Conservation (phyloP, 2,113 vertebrate species). For the Coryphaenoides rupestris region DNA sequence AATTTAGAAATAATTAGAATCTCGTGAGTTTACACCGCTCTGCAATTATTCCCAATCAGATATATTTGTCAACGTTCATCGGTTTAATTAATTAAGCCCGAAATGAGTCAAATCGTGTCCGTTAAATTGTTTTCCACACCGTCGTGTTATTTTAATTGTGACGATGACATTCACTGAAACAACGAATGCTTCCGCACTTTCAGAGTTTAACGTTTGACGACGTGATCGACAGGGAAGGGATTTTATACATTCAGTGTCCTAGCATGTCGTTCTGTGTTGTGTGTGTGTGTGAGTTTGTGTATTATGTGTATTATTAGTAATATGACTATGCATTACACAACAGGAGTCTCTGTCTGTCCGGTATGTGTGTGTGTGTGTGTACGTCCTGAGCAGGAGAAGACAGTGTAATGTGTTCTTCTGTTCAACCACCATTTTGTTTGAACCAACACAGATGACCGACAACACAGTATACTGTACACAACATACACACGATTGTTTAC, state of each 20-base stretch:
- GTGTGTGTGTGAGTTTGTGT: no score
- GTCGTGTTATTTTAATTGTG: constrained; percentile 5
- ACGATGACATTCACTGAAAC: constrained; percentile 17
- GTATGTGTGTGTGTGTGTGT: constrained; percentile 51
- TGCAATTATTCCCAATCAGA: background rate
- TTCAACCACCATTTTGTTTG: constrained; percentile 1
- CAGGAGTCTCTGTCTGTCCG: constrained; percentile 38
- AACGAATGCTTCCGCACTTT: constrained; percentile 51
- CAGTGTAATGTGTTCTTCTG: constrained; percentile 10
- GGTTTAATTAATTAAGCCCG: background rate
- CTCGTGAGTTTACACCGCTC: background rate
- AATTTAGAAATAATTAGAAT: constrained; percentile 34
- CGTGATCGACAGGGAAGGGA: constrained; percentile 52
- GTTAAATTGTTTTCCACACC: background rate
- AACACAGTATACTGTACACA: background rate
- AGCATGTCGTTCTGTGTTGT: constrained; percentile 61
- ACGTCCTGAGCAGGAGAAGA: constrained; percentile 20
- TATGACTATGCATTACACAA: constrained; percentile 71
- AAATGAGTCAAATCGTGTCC: background rate
- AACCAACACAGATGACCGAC: constrained; percentile 1
- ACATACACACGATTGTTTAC: background rate
- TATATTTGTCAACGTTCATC: background rate
- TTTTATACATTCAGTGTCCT: constrained; percentile 28
- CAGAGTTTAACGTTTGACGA: constrained; percentile 56
- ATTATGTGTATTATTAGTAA: constrained; percentile 51